These are phyloP conservation scores for Ricordea florida DNA, from an alignment of 92 coral and sea anemone genomes.

Conservation along the genomic window DNA sequence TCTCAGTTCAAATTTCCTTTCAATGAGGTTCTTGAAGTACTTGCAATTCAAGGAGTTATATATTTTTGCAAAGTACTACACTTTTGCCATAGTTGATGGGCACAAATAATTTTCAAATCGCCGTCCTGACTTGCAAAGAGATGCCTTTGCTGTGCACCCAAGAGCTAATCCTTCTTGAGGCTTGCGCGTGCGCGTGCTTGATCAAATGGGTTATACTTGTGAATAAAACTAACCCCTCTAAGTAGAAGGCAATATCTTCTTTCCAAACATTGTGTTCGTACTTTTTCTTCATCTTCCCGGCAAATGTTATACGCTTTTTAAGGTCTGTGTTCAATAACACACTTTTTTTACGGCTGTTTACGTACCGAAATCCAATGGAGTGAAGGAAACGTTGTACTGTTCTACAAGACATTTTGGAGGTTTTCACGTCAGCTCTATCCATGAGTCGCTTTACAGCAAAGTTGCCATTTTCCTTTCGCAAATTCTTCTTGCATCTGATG, in stretches of 20 bases:
- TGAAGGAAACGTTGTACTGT: conserved; percentile 21
- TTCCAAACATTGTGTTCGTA: background rate
- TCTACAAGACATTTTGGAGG: background rate
- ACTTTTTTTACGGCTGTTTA: conserved; percentile 14
- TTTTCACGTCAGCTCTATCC: background rate
- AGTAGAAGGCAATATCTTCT: conserved; percentile 26
- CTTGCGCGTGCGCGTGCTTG: conserved; percentile 31
- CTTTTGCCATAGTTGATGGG: conserved; percentile 28
- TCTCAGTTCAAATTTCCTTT: background rate
- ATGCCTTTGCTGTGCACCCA: conserved; percentile 28
- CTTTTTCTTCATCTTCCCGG: background rate
- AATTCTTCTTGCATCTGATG: background rate
- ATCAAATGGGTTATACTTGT: conserved; percentile 16
- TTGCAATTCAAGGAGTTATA: conserved; percentile 8
- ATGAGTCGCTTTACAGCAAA: conserved; percentile 24
- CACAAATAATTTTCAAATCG: conserved; percentile 10
- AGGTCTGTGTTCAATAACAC: background rate
- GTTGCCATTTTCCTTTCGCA: conserved; percentile 24
- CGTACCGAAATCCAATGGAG: conserved; percentile 4
- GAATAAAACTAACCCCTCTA: conserved; percentile 45
- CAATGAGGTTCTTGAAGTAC: conserved; percentile 5
- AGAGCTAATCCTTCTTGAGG: background rate
- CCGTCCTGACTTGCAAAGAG: conserved; percentile 26
- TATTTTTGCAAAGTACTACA: conserved; percentile 19
- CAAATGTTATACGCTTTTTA: background rate